Evolutionary conservation across 2,888 invertebrate species (phyloP).

Genomic region (Brachypterus glaber): DNA sequence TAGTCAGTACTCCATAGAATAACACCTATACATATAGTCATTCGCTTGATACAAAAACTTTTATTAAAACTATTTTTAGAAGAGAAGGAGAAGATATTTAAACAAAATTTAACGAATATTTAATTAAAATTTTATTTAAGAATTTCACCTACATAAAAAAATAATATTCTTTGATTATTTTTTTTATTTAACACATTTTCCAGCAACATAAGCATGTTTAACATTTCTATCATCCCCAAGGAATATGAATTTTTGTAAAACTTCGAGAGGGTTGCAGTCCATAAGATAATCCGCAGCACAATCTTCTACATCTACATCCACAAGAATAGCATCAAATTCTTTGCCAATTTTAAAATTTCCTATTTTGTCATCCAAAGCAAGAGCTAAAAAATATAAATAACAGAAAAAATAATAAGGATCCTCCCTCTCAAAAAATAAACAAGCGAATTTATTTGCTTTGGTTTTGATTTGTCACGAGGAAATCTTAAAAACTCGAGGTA

Average conservation of each 20-base stretch:
- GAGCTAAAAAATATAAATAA: slow-evolving; percentile 45
- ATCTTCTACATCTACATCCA: slow-evolving; percentile 51
- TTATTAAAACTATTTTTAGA: no score
- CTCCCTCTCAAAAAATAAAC: no score
- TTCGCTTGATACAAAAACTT: no score
- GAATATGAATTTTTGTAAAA: slow-evolving; percentile 68
- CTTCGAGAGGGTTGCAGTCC: slow-evolving; percentile 46
- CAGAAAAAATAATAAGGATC: slow-evolving; percentile 15
- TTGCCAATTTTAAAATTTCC: slow-evolving; percentile 77
- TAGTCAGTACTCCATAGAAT: no score
- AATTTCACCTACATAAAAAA: no score
- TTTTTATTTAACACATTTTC: slow-evolving; percentile 45
- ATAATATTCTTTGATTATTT: not conserved
- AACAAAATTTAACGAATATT: no score
- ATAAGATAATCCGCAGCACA: slow-evolving; percentile 45
- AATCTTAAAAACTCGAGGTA: no score
- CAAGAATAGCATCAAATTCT: slow-evolving; percentile 76
- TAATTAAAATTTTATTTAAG: no score
- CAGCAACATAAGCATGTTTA: slow-evolving; percentile 63
- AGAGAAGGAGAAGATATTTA: no score
- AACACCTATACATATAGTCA: no score
- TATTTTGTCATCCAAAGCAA: slow-evolving; percentile 60
- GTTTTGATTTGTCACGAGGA: no score
- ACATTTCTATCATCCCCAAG: slow-evolving; percentile 80
- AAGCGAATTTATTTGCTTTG: no score